phyloP scores from a whole-genome alignment of 2,797 vertebrate genomes.

The Lagorchestes hirsutus region DNA sequence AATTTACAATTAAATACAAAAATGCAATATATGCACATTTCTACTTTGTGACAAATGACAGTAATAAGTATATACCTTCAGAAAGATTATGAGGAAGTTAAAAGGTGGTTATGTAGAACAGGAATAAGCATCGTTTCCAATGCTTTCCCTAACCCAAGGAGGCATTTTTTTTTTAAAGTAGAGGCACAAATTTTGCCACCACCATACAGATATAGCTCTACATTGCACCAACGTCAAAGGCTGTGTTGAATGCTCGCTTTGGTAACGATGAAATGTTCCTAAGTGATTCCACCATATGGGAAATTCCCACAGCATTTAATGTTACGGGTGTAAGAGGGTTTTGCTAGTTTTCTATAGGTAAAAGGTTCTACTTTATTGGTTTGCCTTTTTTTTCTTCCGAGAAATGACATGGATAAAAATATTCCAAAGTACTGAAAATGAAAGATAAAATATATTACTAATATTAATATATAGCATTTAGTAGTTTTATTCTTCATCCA shows the following conservation, averaged over 20 bases:
- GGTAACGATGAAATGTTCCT: not conserved
- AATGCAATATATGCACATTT: slow-evolving; percentile 9
- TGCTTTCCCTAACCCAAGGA: slow-evolving; percentile 13
- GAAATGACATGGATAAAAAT: not conserved
- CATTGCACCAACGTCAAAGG: not conserved
- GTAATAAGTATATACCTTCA: not conserved
- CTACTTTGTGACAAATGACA: slow-evolving; percentile 20
- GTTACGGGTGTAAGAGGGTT: not conserved
- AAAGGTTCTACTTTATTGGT: not conserved
- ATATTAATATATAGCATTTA: not conserved
- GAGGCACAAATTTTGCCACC: not conserved
- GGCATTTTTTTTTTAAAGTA: slow-evolving; percentile 33
- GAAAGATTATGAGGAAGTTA: slow-evolving; percentile 49
- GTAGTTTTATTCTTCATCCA: not conserved
- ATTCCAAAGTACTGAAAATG: not conserved
- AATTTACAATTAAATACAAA: slow-evolving; percentile 41
- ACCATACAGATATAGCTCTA: not conserved
- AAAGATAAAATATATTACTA: not conserved
- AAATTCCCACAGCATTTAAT: not conserved
- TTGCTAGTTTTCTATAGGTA: not conserved
- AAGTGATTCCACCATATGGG: not conserved
- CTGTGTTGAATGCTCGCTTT: not conserved
- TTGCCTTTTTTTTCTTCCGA: not conserved
- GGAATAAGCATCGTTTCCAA: slow-evolving; percentile 38
- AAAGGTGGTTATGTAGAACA: slow-evolving; percentile 37